phyloP scores from a whole-genome alignment of 2,888 invertebrate genomes.

The Mythimna albipuncta region DNA sequence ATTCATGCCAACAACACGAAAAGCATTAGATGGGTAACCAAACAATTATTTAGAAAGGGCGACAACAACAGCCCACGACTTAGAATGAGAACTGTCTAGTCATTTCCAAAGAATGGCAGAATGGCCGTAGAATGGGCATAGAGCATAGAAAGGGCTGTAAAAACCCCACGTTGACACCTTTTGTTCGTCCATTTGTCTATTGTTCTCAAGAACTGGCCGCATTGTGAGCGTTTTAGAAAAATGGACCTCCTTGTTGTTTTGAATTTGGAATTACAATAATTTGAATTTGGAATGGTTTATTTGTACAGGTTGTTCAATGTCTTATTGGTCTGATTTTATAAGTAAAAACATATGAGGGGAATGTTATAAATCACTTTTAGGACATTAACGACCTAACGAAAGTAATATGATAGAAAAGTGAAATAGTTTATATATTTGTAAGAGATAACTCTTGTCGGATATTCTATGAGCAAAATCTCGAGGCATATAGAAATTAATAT shows the following conservation, averaged over 20 bases:
- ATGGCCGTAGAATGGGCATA: conserved; percentile 34
- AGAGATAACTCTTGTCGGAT: not conserved
- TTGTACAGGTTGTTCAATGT: conserved; percentile 11
- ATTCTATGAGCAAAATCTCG: not conserved
- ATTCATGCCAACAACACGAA: conserved; percentile 58
- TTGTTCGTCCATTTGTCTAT: conserved; percentile 60
- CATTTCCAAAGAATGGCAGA: conserved; percentile 54
- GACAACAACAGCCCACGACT: conserved; percentile 38
- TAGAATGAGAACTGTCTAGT: conserved; percentile 58
- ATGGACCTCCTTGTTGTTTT: conserved; percentile 47
- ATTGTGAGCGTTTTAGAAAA: conserved; percentile 59
- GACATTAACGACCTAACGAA: not conserved
- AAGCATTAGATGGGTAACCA: conserved; percentile 48
- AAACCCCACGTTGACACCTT: conserved; percentile 61
- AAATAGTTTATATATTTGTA: not conserved
- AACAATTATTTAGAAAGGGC: conserved; percentile 65
- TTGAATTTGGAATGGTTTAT: conserved; percentile 1
- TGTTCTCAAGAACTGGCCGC: conserved; percentile 57
- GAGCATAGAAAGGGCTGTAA: conserved; percentile 58
- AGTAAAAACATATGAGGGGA: too few relatives aligned
- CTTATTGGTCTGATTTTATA: not conserved
- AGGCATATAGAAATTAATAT: not conserved
- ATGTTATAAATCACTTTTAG: not conserved
- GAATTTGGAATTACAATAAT: conserved; percentile 37
- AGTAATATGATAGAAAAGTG: not conserved